phyloP scores from a whole-genome alignment of 1,140 invertebrate genomes.

The Thaumatotibia leucotreta region DNA sequence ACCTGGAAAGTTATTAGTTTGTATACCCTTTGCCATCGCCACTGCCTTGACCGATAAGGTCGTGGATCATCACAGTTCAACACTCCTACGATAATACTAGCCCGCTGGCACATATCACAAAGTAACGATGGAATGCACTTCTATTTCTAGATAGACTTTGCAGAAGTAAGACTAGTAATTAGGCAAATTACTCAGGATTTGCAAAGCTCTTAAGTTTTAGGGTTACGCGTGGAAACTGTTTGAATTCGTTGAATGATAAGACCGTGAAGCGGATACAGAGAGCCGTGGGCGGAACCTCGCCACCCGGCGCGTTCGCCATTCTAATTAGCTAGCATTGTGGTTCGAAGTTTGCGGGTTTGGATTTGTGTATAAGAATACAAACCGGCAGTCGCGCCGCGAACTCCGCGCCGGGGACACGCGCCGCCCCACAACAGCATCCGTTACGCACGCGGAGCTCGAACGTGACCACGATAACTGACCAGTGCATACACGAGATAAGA shows the following conservation, averaged over 20 bases:
- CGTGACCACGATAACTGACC: constrained; percentile 66
- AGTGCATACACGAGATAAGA: constrained; percentile 28
- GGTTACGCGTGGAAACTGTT: constrained; percentile 32
- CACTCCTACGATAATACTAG: background rate
- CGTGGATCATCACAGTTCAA: background rate
- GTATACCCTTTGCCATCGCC: background rate
- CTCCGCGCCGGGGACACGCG: constrained; percentile 47
- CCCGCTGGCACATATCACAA: background rate
- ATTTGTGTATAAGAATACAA: background rate
- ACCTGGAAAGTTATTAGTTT: background rate
- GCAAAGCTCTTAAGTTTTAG: constrained; percentile 37
- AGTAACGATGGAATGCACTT: background rate
- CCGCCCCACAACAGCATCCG: constrained; percentile 14
- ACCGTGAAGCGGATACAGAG: constrained; percentile 68
- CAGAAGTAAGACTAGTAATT: background rate
- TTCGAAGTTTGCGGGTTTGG: constrained; percentile 51
- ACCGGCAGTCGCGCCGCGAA: constrained; percentile 56
- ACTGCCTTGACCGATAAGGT: background rate
- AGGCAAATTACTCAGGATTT: background rate
- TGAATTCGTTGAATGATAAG: constrained; percentile 36
- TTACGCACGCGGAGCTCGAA: constrained; percentile 41
- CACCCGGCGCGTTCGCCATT: constrained; percentile 61
- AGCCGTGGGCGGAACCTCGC: constrained; percentile 64
- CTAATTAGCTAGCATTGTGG: constrained; percentile 74
- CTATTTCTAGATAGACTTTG: background rate